Base-by-base conservation (phyloP, 2,888 invertebrate species). In the Phytoseiulus persimilis region DNA sequence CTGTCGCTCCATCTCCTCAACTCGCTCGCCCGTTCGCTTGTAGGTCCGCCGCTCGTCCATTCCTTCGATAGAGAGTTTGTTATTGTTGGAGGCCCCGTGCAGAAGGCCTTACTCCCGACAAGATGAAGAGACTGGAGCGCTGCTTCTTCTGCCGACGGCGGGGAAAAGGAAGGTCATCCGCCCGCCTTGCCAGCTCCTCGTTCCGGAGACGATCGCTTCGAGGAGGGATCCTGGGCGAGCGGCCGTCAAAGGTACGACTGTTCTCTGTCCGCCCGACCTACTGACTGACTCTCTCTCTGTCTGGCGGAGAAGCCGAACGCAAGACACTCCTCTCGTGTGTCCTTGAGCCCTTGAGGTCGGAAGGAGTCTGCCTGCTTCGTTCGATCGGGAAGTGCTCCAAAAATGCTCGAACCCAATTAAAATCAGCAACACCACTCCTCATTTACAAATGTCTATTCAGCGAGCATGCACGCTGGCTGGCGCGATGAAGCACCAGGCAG, bases 351-450 rank as follows among this genome's bases (percentile, higher is more conserved):
- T 65, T 28, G 65, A 65, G 65, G 65, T 65, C 23, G 65, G 65
- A 65, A 65, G 65, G 18, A 65, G 65, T 2, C 28, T 65, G 9
- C 9, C 14, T 65, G 1, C 11, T 23, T 65, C 65, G 65, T 28
- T 65, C 65, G 28, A 32, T 33, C 87, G 87, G 87, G 87, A 87
- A 87, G 87, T 33, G 87, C 87, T 33, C 32, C 87, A 87, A 87
- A 87, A 87, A 87, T 39, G n/a, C 39, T 87, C 5, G n/a, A n/a
- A 32, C 87, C 87, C 87, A 87, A 87, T 87, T 87, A 87, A 87
- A 87, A 87, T 33, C 32, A 31, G 87, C 87, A 87, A 87, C 65
- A 65, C 65, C 65, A 65, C 87, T 87, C 87, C 39, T 87, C 87
- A 87, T 87, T 87, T 87, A 87, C 87, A 87, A 87, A 87, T 87